Conservation (phyloP, 2,888 invertebrate genomes). For the Shargacucullia verbasci region DNA sequence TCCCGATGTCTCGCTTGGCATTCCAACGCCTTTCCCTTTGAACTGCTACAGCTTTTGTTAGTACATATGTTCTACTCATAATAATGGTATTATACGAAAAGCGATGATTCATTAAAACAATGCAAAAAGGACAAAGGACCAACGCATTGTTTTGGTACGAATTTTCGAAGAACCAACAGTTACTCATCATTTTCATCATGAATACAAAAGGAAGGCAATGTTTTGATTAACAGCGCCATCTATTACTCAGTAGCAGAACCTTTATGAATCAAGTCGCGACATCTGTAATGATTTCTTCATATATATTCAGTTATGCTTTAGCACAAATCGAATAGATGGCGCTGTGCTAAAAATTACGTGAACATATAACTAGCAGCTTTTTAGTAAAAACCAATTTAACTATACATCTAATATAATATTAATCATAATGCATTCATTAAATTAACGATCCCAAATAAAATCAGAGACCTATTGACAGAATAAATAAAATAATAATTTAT, state of each 20-base stretch:
- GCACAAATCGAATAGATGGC: slow-evolving; percentile 38
- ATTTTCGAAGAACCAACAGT: slow-evolving; percentile 21
- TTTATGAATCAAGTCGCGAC: slow-evolving; percentile 8
- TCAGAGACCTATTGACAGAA: no score
- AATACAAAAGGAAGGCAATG: slow-evolving; percentile 13
- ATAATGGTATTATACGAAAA: slow-evolving; percentile 15
- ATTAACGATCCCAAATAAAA: no score
- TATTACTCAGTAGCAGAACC: slow-evolving; percentile 56
- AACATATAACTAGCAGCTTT: no score
- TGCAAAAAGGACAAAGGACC: slow-evolving; percentile 32
- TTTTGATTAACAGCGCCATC: slow-evolving; percentile 56
- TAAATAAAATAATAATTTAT: no score
- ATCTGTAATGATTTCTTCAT: no score
- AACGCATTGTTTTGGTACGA: slow-evolving; percentile 28
- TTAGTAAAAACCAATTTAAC: no score
- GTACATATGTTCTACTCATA: not conserved
- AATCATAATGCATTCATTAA: no score
- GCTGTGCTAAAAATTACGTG: not conserved
- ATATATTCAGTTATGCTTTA: no score
- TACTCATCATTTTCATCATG: slow-evolving; percentile 37
- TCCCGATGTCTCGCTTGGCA: no score
- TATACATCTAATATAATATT: no score
- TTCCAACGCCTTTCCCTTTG: no score
- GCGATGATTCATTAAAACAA: slow-evolving; percentile 29
- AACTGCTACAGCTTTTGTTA: no score